Evolutionary conservation across 1,140 invertebrate genomes (phyloP), one percentile per base, ranked within the genome.

Genomic region (Drosophila carrolli): DNA sequence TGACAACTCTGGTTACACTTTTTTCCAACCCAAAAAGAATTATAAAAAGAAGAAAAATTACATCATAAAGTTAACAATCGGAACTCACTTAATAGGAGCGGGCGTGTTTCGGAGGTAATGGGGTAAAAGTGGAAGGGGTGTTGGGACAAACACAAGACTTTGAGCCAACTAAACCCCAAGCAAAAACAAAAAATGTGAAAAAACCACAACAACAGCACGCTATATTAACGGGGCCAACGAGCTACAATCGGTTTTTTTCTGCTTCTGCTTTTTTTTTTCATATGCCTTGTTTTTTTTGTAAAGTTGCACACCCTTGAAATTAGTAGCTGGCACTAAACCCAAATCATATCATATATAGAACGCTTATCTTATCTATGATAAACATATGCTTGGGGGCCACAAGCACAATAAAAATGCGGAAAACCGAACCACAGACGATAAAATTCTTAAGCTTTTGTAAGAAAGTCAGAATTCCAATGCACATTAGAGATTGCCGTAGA

Each of bases 281-380:
- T 32, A 1, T n/a, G n/a, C 29, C 48, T 13, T 23, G 10, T 5
- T 46, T 63, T 19, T 44, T 19, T 44, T 35, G 47, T 66, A 66
- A 66, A 48, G 51, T 48, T 56, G 66, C 66, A 57, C 67, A 72
- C 66, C 68, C 67, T 71, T 72, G 53, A 72, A 72, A 72, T 58
- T 72, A 71, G 65, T 71, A 14, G 66, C 37, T 23, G 44, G 29
- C 63, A 40, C 63, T 71, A 70, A 48, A 47, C 37, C 61, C 43
- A 66, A 47, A 67, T 59, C 51, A 73, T 74, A 75, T 75, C 72
- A 75, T 46, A 54, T 50, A 54, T 50, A 44, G 53, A 44, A 11
- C 43, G 35, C 51, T 75, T 75, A 75, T 75, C 72, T 75, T 75
- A 75, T 75, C 72, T 75, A 75, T 75, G 59, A 75, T 75, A 65